Base-by-base conservation (phyloP, 2,797 vertebrate genomes). In the Enteromius argenteus region DNA sequence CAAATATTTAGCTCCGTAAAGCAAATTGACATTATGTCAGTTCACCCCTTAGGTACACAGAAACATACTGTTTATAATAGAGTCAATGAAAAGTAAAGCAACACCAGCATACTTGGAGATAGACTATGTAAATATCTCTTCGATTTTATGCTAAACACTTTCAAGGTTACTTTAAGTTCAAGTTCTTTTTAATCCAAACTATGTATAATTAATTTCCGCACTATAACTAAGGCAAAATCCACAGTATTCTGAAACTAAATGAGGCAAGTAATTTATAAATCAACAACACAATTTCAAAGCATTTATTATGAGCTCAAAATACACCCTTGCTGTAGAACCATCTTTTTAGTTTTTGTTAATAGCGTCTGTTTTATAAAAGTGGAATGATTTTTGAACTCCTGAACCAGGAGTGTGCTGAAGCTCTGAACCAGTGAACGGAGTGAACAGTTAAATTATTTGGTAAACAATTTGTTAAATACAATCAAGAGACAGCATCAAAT, bases 261-360 rank as follows among this genome's bases (percentile, higher is more conserved):
- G 1, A 62, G 11, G 5, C 30, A 32, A 13, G 30, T 42, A 11
- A 23, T 27, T 56, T 69, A 56, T 56, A 69, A 9, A 56, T 8
- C n/a, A 60, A 58, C 64, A 27, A 60, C 19, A 32, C 6, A 10
- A 21, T 27, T 49, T 81, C 2, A 19, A 71, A 81, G 32, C 4
- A 82, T 82, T 82, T 74, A 82, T 64, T 82, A 8, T 27, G 11
- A 49, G 4, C 15, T 15, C 17, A 49, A 44, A 81, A 64, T 37
- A 58, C 5, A 46, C 53, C 10, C n/a, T 8, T 60, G 15, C 14
- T 9, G 14, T 35, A 23, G 27, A 39, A 49, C 10, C 21, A 64
- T 17, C 7, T 27, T 37, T 74, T 37, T 5, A 2, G 32, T 15
- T 32, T 58, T 62, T 58, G 56, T 13, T 58, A 58, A 7, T 58